Evolutionary conservation across 92 coral and sea anemone species (phyloP).

Genomic region (Isaurus tuberculatus): DNA sequence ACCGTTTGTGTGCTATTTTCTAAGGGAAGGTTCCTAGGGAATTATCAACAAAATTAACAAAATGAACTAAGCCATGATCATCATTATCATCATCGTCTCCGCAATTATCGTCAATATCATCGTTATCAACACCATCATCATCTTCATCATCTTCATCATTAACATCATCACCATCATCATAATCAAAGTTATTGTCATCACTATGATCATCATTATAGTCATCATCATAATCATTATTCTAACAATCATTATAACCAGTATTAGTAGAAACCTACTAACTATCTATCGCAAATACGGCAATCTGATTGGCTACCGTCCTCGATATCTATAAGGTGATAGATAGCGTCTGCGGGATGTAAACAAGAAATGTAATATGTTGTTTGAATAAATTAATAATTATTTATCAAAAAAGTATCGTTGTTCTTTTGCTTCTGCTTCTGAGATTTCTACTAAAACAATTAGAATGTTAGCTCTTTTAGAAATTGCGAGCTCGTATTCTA

Average conservation of each 20-base stretch:
- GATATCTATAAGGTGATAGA: neutral
- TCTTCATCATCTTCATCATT: neutral
- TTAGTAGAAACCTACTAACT: neutral
- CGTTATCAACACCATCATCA: neutral
- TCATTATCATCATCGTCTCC: neutral
- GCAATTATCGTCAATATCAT: neutral
- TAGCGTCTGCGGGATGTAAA: no score
- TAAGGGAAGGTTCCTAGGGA: slow-evolving; percentile 76
- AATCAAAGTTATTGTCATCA: neutral
- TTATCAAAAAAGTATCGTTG: no score
- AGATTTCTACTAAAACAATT: neutral
- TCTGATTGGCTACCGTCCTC: neutral
- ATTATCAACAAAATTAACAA: neutral
- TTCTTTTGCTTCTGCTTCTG: no score
- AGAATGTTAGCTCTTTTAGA: no score
- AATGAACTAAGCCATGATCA: neutral
- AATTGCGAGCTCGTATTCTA: no score
- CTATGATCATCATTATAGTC: slow-evolving; percentile 26
- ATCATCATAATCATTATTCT: neutral
- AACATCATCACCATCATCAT: neutral
- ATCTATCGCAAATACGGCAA: no score
- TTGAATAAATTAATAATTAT: no score
- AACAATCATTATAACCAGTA: neutral
- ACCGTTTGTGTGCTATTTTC: slow-evolving; percentile 81
- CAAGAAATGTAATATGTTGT: no score